Percentiles rank a stretch among this genome's conserved stretches.
These are phyloP conservation scores for Diplolepis rosae DNA, from an alignment of 2,888 invertebrate genomes.

Conservation along the genomic window DNA sequence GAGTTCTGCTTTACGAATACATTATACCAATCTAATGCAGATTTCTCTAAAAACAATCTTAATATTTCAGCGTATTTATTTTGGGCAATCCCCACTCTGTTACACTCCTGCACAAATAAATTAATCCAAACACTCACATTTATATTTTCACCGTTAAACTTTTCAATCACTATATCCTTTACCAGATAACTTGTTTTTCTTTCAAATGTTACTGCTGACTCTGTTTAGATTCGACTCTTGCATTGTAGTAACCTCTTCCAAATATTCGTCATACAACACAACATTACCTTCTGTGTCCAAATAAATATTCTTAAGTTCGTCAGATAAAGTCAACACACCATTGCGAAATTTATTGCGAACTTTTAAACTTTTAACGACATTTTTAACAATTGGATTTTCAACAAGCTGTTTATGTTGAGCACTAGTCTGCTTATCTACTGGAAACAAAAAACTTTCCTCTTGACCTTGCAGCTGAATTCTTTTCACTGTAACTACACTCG, in stretches of 20 bases:
- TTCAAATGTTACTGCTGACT: constrained; percentile 28
- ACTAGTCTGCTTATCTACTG: constrained; percentile 40
- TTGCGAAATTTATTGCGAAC: too few relatives aligned
- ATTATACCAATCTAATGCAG: constrained; percentile 44
- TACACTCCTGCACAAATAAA: constrained; percentile 39
- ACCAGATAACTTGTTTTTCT: constrained; percentile 34
- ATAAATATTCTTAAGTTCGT: constrained; percentile 40
- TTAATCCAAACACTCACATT: constrained; percentile 41
- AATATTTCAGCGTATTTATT: constrained; percentile 41
- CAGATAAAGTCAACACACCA: constrained; percentile 42
- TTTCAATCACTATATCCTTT: constrained; percentile 45
- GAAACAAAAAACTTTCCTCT: constrained; percentile 43
- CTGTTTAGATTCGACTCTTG: constrained; percentile 14
- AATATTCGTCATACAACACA: constrained; percentile 38
- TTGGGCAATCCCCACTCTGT: constrained; percentile 39
- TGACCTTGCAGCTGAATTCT: constrained; percentile 43
- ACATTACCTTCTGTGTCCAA: constrained; percentile 48
- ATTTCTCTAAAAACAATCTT: constrained; percentile 44
- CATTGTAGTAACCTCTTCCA: constrained; percentile 26
- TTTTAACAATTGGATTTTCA: too few relatives aligned
- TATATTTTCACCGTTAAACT: constrained; percentile 43
- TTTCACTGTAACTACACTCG: constrained; percentile 37
- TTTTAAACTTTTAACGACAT: too few relatives aligned
- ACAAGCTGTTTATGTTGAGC: too few relatives aligned
- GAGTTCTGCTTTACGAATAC: constrained; percentile 36